Evolutionary conservation across 2,888 invertebrate genomes (phyloP).

Genomic region (Unio delphinus): DNA sequence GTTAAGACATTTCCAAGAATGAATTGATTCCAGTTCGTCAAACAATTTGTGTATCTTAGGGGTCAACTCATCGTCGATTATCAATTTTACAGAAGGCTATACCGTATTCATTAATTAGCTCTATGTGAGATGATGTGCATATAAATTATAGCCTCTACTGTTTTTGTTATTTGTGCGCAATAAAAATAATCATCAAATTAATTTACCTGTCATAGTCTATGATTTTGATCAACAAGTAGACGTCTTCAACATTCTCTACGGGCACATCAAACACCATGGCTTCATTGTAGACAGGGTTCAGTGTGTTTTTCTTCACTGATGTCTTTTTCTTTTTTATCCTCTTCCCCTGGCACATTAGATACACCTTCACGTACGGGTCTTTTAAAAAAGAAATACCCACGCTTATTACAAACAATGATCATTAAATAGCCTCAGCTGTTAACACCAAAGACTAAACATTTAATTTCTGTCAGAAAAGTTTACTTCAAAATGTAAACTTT

Average conservation of each 20-base stretch:
- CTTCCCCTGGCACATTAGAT: conserved; percentile 88
- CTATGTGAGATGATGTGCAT: no score
- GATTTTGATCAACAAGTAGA: conserved; percentile 86
- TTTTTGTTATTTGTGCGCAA: no score
- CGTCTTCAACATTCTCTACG: conserved; percentile 83
- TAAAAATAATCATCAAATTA: no score
- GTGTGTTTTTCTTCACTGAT: conserved; percentile 87
- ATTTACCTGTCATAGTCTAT: conserved; percentile 89
- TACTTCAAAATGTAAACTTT: no score
- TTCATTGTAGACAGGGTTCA: conserved; percentile 93
- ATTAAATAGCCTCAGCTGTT: no score
- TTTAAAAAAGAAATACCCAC: conserved; percentile 22
- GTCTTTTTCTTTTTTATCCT: conserved; percentile 95
- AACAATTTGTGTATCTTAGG: no score
- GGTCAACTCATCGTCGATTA: no score
- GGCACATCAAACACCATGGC: conserved; percentile 93
- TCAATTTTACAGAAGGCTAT: no score
- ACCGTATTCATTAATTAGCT: no score
- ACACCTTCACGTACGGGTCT: conserved; percentile 96
- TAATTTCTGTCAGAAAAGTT: neutral
- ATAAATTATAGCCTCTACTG: no score
- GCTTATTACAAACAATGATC: neutral
- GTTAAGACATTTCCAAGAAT: no score
- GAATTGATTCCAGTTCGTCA: no score
- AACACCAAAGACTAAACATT: neutral